A percentile compares a stretch with the other conserved stretches of the same genome.
These are phyloP conservation scores for Papilio aristodemus DNA, from an alignment of 1,140 invertebrate genomes.

Conservation along the genomic window DNA sequence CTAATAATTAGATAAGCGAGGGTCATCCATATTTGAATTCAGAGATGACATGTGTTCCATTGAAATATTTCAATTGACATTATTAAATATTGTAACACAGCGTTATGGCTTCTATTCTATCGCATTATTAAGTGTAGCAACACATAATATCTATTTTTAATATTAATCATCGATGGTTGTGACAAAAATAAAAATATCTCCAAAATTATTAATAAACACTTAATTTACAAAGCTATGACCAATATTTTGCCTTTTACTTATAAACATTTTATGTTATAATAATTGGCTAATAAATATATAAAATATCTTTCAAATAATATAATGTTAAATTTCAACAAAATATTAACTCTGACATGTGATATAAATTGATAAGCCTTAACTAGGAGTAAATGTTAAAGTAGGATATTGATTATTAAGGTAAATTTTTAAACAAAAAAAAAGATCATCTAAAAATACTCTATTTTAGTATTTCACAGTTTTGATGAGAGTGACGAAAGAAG, in stretches of 20 bases:
- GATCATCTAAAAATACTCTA: slow-evolving; percentile 77
- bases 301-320: slow-evolving; percentile 29
- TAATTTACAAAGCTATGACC: background rate
- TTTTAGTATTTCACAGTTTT: slow-evolving; percentile 48
- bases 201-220: background rate
- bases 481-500: slow-evolving; percentile 60
- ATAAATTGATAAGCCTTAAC: slow-evolving; percentile 65
- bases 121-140: background rate
- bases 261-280: slow-evolving; percentile 20
- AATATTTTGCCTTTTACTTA: slow-evolving; percentile 3
- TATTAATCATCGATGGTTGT: background rate
- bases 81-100: background rate
- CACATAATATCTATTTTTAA: background rate
- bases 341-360: slow-evolving; percentile 48
- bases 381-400: slow-evolving; percentile 53
- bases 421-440: slow-evolving; percentile 71
- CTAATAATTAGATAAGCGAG: background rate
- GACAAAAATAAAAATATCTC: background rate
- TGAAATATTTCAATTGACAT: background rate
- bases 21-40: background rate
- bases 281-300: slow-evolving; percentile 33
- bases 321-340: slow-evolving; percentile 34
- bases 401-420: slow-evolving; percentile 58
- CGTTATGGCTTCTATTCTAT: background rate
- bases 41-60: background rate